Evolutionary conservation across 92 coral and sea anemone species (phyloP), one percentile per base, ranked within the genome.

Genomic region (Meandrina meandrites): DNA sequence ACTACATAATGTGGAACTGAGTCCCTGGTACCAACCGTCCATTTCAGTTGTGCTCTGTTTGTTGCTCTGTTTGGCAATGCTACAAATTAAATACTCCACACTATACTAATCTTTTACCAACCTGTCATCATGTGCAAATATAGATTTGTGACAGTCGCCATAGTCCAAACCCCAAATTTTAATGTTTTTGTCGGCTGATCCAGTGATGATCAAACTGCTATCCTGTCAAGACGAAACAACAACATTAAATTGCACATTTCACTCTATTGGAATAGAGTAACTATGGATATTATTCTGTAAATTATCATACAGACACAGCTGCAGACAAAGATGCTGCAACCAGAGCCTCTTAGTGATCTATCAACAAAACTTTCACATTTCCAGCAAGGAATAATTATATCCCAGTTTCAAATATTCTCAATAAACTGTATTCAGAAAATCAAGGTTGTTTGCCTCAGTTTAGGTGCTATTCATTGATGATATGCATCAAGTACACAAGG

Each of bases 121-220:
- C 98, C 98, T 95, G 88, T 96, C 98, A 70, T 94, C 96, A 74
- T 96, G 98, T 5, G 94, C 96, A 88, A 96, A 96, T 88, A 96
- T 96, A 4, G 99, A 96, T 75, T 95, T 96, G 89, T 95, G 96
- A 75, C 99, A 97, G 88, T 97, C 98, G 3, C 99, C 99, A 86
- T 95, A 97, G 88, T 97, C 99, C 66, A 97, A 85, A 15, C 99
- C 99, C 99, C 99, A 97, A 51, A 97, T 91, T 87, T 97, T 97
- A 87, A 97, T 93, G 89, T 97, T 97, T 77, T 97, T 97, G 76
- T 97, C 99, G 5, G 99, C 98, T 50, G 97, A 96, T 69, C 98
- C 99, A 2, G 98, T 95, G 82, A 97, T 94, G 21, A 97, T 91
- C 40, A 97, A 66, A 12, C 90, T 85, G 50, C 96, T 93, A 66